Evolutionary conservation across 2,888 invertebrate species (phyloP).

Genomic region (Platycnemis pennipes): DNA sequence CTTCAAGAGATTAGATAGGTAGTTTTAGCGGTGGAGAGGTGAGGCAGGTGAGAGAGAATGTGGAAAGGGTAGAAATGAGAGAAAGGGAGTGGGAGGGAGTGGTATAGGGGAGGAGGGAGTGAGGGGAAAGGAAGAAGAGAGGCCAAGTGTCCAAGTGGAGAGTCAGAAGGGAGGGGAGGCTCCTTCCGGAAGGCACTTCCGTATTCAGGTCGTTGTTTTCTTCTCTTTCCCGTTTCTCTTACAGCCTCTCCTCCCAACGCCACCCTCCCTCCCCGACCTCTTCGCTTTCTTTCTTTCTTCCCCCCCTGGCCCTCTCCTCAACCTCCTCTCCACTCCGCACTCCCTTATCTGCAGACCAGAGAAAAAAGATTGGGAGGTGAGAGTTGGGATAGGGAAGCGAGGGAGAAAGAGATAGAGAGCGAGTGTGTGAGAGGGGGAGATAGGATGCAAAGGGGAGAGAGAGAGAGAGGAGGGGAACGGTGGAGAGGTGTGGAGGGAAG

Average conservation of each 20-base stretch:
- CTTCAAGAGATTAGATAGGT: background rate
- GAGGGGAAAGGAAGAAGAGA: slow-evolving; percentile 10
- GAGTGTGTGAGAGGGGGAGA: background rate
- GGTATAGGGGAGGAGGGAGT: background rate
- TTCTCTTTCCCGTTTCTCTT: slow-evolving; percentile 32
- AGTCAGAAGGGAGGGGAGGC: background rate
- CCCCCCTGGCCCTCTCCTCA: background rate
- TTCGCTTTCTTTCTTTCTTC: slow-evolving; percentile 32
- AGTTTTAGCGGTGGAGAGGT: background rate
- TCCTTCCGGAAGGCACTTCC: slow-evolving; percentile 61
- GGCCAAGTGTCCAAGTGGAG: slow-evolving; percentile 63
- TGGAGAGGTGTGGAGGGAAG: background rate
- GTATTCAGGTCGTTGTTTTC: slow-evolving; percentile 66
- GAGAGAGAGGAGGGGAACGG: background rate
- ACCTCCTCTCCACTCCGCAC: background rate
- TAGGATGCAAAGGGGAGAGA: background rate
- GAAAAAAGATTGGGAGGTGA: slow-evolving; percentile 15
- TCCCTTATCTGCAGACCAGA: slow-evolving; percentile 40
- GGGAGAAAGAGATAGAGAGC: background rate
- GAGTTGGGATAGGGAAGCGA: background rate
- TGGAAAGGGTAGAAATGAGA: background rate
- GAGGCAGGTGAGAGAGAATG: background rate
- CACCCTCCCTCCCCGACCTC: no score
- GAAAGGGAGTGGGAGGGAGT: background rate
- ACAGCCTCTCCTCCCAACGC: background rate